Base-by-base conservation (phyloP, 2,888 invertebrate genomes). In the Melitaea athalia region DNA sequence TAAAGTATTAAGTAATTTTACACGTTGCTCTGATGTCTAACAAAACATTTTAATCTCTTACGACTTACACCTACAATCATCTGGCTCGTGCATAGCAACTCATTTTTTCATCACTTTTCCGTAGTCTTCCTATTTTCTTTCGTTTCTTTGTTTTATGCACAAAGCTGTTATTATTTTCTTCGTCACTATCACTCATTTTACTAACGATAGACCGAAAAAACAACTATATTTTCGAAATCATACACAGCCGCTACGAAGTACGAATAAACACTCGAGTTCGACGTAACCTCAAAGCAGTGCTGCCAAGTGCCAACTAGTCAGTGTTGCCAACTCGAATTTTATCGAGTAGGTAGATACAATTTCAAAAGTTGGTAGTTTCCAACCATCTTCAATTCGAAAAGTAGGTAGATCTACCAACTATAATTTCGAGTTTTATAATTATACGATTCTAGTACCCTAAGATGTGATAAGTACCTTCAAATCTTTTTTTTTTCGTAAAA, bases 21-120 rank as follows among this genome's bases (percentile, higher is more conserved):
- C 17, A 17, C 50, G 15, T 50, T 50, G 50, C 17, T 50, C 8
- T 17, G 10, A 15, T 17, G 15, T 17, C 15, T 17, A 50, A 17
- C 50, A 17, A 50, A 50, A 50, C 17, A 50, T 50, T 50, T 50
- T 17, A 17, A 50, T 50, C 50, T 50, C 17, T 50, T 50, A n/a
- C n/a, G n/a, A n/a, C n/a, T n/a, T n/a, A 50, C 50, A 50, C 10
- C 15, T 17, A 17, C 50, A 50, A 50, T 50, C 17, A 17, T 50
- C 17, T 17, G 17, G 15, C 17, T 50, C 50, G 17, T 50, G 50
- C 10, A 8, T 50, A 17, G 15, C 17, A 17, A 50, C 17, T 17
- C 17, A 17, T 17, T 50, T 50, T 50, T 50, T 50, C 15, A 17
- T 50, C 17, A 10, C 47, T 49, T n/a, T 49, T n/a, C 47, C n/a